Evolutionary conservation across 2,888 invertebrate genomes (phyloP), one percentile per base, ranked within the genome.

Genomic region (Patella ulyssiponensis): DNA sequence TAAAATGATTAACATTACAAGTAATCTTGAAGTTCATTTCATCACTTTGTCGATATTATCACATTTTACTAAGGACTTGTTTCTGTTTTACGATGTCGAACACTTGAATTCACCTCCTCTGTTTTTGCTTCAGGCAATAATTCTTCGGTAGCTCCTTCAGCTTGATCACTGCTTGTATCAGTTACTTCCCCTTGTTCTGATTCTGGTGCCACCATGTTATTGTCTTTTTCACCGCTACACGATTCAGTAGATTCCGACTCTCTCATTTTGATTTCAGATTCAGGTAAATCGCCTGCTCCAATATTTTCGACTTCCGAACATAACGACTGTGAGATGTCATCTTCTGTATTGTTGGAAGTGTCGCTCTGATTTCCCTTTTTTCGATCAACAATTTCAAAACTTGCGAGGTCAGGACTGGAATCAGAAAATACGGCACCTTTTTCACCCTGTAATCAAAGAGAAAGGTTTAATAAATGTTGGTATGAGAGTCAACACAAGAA

Each of bases 321-420:
- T 14, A 64, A 52, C 20, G 72, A 74, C 20, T 83, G 64, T 2
- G 64, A 64, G 14, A 64, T 64, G 14, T 64, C 64, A 17, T 64
- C 64, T 15, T 64, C 64, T 20, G 64, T 64, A 64, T 64, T 64
- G 23, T 64, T 64, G 23, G 64, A 64, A 23, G 20, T 80, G 51
- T 78, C 81, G 20, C 77, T 75, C 44, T 75, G 79, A 72, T 82
- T 82, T 51, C 80, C 79, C 56, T 80, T 80, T 53, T 78, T 80
- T 71, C 82, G 81, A 73, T 79, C 81, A 23, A 86, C 80, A 9
- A 86, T 82, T 71, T 88, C 88, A 75, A 84, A 87, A 74, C 85
- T 85, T 51, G 86, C 86, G 14, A 86, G 84, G 73, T 85, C 87
- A 27, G 85, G 86, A 77, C 83, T 86, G 9, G 86, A 85, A 56